phyloP scores from a whole-genome alignment of 2,888 invertebrate species.

The Eucera pruinosa region DNA sequence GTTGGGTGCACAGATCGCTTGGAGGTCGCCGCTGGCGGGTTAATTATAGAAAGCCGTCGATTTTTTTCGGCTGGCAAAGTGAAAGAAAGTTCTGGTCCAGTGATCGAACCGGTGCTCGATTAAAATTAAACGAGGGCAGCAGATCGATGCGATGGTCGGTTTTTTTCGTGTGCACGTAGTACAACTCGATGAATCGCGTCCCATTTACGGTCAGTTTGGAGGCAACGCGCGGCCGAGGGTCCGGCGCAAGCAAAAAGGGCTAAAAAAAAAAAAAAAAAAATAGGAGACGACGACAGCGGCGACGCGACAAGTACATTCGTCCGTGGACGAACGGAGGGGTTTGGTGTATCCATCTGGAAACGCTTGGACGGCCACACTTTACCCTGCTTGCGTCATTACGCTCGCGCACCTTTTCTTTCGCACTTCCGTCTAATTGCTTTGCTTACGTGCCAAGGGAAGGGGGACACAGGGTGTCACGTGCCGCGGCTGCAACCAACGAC shows the following conservation, averaged over 20 bases:
- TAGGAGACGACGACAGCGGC: constrained; percentile 25
- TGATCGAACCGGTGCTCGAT: constrained; percentile 28
- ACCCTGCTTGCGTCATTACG: constrained; percentile 53
- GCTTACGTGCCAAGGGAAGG: constrained; percentile 55
- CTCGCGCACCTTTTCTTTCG: constrained; percentile 53
- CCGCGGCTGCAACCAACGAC: constrained; percentile 28
- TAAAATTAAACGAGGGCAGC: constrained; percentile 55
- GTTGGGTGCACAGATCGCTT: too few relatives aligned
- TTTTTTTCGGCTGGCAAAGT: constrained; percentile 9
- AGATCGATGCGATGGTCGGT: constrained; percentile 52
- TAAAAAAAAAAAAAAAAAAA: constrained; percentile 43
- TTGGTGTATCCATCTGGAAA: constrained; percentile 76
- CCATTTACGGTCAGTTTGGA: constrained; percentile 58
- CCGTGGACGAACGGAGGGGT: constrained; percentile 60
- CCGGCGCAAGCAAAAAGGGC: constrained; percentile 42
- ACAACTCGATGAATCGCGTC: constrained; percentile 58
- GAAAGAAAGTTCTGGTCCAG: constrained; percentile 10
- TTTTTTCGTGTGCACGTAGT: constrained; percentile 22
- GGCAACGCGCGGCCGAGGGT: constrained; percentile 46
- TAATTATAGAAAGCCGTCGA: constrained; percentile 7
- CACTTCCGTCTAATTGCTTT: constrained; percentile 69
- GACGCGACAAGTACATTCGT: constrained; percentile 32
- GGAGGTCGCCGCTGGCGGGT: background rate
- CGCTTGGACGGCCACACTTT: constrained; percentile 66
- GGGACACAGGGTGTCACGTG: constrained; percentile 58